phyloP scores from a whole-genome alignment of 2,113 vertebrate species.

The Daphoenositta chrysoptera region DNA sequence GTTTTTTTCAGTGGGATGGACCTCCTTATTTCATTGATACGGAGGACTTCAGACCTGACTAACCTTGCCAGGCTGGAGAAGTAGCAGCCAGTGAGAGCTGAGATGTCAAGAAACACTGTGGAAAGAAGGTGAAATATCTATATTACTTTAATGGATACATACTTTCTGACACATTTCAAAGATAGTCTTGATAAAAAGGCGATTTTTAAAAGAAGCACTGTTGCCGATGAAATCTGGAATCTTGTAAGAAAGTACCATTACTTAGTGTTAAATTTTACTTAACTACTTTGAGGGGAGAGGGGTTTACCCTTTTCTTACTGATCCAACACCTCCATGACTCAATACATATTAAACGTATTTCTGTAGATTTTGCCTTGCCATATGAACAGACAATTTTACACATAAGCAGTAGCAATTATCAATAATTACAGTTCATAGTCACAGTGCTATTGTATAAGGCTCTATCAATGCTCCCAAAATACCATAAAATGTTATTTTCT shows the following conservation, averaged over 20 bases:
- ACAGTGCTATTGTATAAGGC: not conserved
- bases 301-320: not conserved
- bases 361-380: not conserved
- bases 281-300: accelerated
- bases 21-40: not conserved
- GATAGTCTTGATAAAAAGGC: not conserved
- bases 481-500: not conserved
- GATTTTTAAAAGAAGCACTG: not conserved
- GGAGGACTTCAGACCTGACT: not conserved
- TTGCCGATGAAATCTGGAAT: not conserved
- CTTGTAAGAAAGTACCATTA: not conserved
- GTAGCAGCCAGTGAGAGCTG: not conserved
- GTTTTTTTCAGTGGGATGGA: not conserved
- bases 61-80: not conserved
- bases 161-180: not conserved
- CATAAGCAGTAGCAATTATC: not conserved
- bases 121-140: not conserved
- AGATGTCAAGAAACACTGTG: not conserved
- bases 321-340: not conserved
- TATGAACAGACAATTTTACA: not conserved
- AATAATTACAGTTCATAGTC: not conserved
- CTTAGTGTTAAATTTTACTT: not conserved
- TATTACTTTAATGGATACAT: not conserved
- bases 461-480: not conserved
- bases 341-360: not conserved